These are phyloP conservation scores for Oncorhynchus mykiss DNA, from an alignment of 2,113 vertebrate genomes.

Conservation along the genomic window DNA sequence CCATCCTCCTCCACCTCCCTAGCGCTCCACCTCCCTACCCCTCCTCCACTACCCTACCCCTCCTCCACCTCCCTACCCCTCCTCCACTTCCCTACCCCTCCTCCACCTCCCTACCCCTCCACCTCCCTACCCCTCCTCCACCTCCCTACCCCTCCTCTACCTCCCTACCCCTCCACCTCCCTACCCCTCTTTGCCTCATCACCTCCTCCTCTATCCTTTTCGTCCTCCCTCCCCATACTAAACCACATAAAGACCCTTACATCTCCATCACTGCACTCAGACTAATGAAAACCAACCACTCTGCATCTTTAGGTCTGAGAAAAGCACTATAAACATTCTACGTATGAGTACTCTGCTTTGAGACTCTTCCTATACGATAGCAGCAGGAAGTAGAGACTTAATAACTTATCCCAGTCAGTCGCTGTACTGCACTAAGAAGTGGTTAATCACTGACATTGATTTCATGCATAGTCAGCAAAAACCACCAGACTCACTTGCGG, in stretches of 20 bases:
- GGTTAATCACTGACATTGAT: background rate
- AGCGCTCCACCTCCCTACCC: no score
- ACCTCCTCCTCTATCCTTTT: no score
- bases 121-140: no score
- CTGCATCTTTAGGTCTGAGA: no score
- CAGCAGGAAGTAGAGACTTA: constrained; percentile 25
- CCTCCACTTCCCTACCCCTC: no score
- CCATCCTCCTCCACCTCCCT: no score
- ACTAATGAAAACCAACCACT: constrained; percentile 15
- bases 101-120: no score
- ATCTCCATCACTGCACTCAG: background rate
- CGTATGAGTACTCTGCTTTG: background rate
- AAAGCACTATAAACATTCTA: no score
- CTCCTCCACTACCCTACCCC: background rate
- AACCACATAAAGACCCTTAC: background rate
- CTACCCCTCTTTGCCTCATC: no score
- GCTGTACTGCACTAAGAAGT: background rate
- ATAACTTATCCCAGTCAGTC: constrained; percentile 5
- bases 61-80: no score
- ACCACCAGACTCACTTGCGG: constrained; percentile 81
- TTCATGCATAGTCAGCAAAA: background rate
- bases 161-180: no score
- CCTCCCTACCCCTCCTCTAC: no score
- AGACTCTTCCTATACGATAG: background rate
- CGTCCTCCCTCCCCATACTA: background rate